Evolutionary conservation across 1,140 invertebrate genomes (phyloP), one percentile per base, ranked within the genome.

Genomic region (Triops longicaudatus): DNA sequence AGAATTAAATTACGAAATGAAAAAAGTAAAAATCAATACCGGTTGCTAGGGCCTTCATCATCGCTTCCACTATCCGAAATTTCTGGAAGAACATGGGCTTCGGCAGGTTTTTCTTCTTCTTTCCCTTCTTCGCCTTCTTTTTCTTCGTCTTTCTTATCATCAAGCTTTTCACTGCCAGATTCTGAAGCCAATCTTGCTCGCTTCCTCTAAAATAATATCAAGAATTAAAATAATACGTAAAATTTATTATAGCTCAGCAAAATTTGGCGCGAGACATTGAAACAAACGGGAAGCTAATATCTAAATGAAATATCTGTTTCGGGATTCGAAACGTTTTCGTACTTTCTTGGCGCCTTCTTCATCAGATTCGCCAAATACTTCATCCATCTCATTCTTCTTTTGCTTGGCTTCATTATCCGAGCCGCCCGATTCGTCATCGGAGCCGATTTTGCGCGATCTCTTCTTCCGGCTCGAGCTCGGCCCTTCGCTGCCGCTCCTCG

Each of bases 11-110:
- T 72, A 76, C 11, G 9, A 26, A 73, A 72, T 63, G 22, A 72
- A 27, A 28, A 73, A 26, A 72, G n/a, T 63, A 12, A 63, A 14
- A 10, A 42, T 5, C 73, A 42, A 27, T 14, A 77, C 71, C 42
- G 26, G 37, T 73, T 71, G 22, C 28, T 31, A 22, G 27, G 41
- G 1, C 88, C 84, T 79, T 87, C 89, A 81, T 90, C 88, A 80
- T 91, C 89, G 26, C 87, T 88, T 82, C 85, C 83, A 41, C 74
- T 77, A 78, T 81, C 79, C 7, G 74, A 78, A 26, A 73, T 43
- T 78, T 78, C 71, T 43, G 75, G 73, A 28, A 79, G 43, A 72
- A 77, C 22, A 22, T 63, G 10, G 22, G 50, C 42, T 14, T 44
- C 72, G n/a, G 76, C 22, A 37, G 26, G 74, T 73, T 73, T 79